Evolutionary conservation across 1,140 invertebrate genomes (phyloP), one percentile per base, ranked within the genome.

Genomic region (Meloidogyne hapla): DNA sequence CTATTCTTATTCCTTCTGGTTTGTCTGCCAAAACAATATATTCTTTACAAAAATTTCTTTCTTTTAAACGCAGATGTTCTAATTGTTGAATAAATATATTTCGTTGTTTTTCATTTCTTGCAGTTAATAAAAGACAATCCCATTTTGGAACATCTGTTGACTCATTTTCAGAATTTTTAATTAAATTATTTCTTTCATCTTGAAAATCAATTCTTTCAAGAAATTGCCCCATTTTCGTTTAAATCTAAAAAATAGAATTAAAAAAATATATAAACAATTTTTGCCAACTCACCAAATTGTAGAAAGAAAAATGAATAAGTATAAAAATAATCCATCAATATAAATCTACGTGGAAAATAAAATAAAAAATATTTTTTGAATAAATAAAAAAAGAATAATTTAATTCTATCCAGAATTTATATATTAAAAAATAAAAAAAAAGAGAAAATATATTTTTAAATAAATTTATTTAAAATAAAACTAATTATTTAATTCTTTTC

Each of bases 11-110:
- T 10, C 40, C 64, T 13, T 25, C 48, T 12, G 70, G 70, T 64
- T 42, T 26, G n/a, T 73, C 70, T n/a, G 42, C 56, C 40, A 73
- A 64, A 28, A 73, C 70, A 73, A 73, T 18, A 26, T 42, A 63
- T 62, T 62, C 56, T 23, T 26, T 33, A 62, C 70, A 73, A 56
- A 73, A 62, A 61, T 73, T 73, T 38, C 28, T 42, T 38, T 73
- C 70, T 21, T 28, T 33, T 23, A 73, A 73, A 12, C 56, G 70
- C 13, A 73, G 48, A 63, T 64, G 21, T 18, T 13, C 10, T 18
- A 73, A 18, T 73, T 73, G 56, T 23, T 63, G 38, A 40, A 25
- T 38, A n/a, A 73, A 73, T 64, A 64, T 38, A 28, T 62, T 3
- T 8, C 56, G 48, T 13, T 73, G 70, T 33, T 18, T 64, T 21